Evolutionary conservation across 2,888 invertebrate species (phyloP), one percentile per base, ranked within the genome.

Genomic region (Toxonevra muliebris): DNA sequence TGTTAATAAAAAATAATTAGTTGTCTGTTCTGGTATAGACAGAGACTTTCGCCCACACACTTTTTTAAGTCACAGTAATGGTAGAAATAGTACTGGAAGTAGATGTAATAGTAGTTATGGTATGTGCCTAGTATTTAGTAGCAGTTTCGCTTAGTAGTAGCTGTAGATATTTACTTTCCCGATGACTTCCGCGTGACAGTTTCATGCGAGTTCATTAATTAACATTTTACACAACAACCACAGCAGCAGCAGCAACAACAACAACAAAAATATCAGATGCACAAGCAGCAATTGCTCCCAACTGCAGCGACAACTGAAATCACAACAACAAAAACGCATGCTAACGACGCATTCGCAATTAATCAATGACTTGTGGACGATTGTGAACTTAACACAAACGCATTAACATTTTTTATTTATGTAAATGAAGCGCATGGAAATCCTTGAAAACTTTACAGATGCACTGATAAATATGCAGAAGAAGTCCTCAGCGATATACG

Each of bases 161-260:
- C 59, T 65, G 48, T 13, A 5, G 15, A 48, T n/a, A 10, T 58
- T 59, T 52, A n/a, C 43, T 59, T 65, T 40, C 65, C 59, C 58
- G 58, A 58, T 65, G 53, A 65, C 65, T 74, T 74, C 72, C 74
- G 69, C 65, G 67, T 71, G 59, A 68, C 68, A 70, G 50, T 70
- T 65, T 65, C 57, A 68, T 61, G 65, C 50, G 66, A 68, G 63
- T 69, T 65, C 62, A 69, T 69, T 73, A 70, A 70, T 71, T 73
- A 68, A 69, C 65, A 60, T 60, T 69, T 70, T 61, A n/a, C 10
- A 40, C 54, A 60, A 57, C 45, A 55, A 15, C 17, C 41, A 50
- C 57, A n/a, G n/a, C 12, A 13, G 48, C 53, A 53, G 41, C 2
- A 17, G n/a, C 61, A 40, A 13, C 20, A 48, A 12, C 45, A 5